Percentiles rank a stretch among this genome's conserved stretches.
Conservation (phyloP, 2,888 invertebrate species). For the Drosophila mercatorum region DNA sequence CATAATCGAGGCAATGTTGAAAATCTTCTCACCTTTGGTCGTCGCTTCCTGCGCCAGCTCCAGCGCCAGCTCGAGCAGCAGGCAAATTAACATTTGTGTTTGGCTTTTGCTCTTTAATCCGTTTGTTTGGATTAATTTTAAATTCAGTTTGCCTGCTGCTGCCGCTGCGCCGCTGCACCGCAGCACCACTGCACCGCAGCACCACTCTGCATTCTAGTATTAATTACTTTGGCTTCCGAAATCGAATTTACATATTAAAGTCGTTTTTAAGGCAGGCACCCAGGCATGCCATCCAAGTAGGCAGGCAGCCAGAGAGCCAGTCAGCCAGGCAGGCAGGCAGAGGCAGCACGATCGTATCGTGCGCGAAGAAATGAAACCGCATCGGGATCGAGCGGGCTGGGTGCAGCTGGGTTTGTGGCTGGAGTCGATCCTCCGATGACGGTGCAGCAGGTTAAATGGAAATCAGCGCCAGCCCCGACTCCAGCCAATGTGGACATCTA, state of each 20-base stretch:
- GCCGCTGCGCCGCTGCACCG: constrained; percentile 40
- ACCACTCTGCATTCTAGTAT: constrained; percentile 79
- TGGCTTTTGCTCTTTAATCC: constrained; percentile 79
- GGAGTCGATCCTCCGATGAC: constrained; percentile 58
- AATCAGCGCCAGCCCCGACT: constrained; percentile 70
- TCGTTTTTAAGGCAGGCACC: constrained; percentile 76
- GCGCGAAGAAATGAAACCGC: constrained; percentile 66
- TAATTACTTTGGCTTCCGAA: constrained; percentile 85
- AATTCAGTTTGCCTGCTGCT: constrained; percentile 68
- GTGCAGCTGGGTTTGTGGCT: constrained; percentile 46
- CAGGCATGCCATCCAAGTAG: constrained; percentile 36
- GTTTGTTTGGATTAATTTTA: constrained; percentile 82
- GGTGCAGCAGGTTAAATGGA: constrained; percentile 80
- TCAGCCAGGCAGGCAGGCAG: constrained; percentile 4
- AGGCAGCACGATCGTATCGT: constrained; percentile 70
- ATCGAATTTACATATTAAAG: constrained; percentile 84
- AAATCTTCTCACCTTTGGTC: constrained; percentile 82
- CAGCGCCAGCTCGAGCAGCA: constrained; percentile 45
- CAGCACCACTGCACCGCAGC: constrained; percentile 35
- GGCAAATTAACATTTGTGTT: constrained; percentile 78
- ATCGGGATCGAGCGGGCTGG: constrained; percentile 44
- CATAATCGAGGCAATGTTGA: constrained; percentile 81
- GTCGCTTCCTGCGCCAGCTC: constrained; percentile 62
- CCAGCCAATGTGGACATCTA: constrained; percentile 52
- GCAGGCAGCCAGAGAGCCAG: constrained; percentile 17